Evolutionary conservation across 1,140 invertebrate species (phyloP).

Genomic region (Drosophila miranda): DNA sequence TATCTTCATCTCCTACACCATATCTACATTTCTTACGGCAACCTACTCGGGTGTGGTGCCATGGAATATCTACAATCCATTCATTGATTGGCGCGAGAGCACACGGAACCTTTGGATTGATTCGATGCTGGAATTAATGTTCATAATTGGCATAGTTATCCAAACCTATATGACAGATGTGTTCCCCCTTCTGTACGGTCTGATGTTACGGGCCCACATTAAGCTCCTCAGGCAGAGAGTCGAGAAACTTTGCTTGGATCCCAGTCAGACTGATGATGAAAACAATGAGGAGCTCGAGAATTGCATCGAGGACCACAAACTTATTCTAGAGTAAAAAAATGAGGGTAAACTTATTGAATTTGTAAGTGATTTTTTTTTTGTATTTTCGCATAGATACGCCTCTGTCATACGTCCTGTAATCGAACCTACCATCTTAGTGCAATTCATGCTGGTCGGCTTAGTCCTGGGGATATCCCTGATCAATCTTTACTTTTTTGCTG

Average conservation of each 20-base stretch:
- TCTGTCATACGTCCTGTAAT: constrained; percentile 29
- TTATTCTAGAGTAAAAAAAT: constrained; percentile 36
- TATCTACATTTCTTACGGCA: constrained; percentile 6
- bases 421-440: constrained; percentile 30
- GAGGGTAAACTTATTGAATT: neutral
- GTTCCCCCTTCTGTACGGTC: constrained; percentile 29
- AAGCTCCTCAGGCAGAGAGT: constrained; percentile 27
- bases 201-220: constrained; percentile 31
- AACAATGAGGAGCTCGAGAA: constrained; percentile 26
- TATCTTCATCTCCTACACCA: constrained; percentile 21
- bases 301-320: constrained; percentile 50
- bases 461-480: constrained; percentile 39
- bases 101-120: constrained; percentile 15
- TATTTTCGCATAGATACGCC: constrained; percentile 6
- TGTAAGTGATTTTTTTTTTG: neutral
- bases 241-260: constrained; percentile 28
- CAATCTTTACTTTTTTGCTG: constrained; percentile 47
- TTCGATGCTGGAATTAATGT: constrained; percentile 7
- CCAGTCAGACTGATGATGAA: constrained; percentile 11
- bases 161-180: constrained; percentile 28
- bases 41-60: constrained; percentile 13
- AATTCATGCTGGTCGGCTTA: constrained; percentile 48
- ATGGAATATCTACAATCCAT: constrained; percentile 45
- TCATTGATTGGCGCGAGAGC: constrained; percentile 37
- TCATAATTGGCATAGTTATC: constrained; percentile 6